phyloP scores from a whole-genome alignment of 2,888 invertebrate species.

The Noctua janthe region DNA sequence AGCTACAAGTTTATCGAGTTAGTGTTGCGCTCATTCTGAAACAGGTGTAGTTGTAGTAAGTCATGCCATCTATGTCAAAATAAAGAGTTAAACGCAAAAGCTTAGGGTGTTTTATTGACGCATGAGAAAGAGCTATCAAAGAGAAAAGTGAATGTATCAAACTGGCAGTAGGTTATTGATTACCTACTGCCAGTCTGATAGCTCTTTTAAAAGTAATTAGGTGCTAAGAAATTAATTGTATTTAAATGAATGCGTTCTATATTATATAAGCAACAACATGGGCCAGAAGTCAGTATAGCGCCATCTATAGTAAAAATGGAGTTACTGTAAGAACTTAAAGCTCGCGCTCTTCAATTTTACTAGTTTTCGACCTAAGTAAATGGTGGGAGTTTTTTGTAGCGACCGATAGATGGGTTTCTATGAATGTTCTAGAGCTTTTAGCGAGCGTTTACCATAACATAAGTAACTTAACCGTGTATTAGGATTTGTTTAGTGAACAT shows the following conservation, averaged over 20 bases:
- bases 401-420: constrained; percentile 55
- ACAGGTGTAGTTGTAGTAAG: neutral
- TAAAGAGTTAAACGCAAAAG: neutral
- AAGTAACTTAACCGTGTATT: neutral
- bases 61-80: constrained; percentile 31
- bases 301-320: constrained; percentile 42
- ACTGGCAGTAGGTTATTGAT: neutral
- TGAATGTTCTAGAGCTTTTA: constrained; percentile 6
- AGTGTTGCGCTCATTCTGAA: neutral
- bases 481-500: neutral
- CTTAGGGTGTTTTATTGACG: neutral
- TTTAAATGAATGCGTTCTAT: neutral
- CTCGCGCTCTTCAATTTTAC: neutral
- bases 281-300: constrained; percentile 1
- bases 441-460: neutral
- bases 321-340: constrained; percentile 26
- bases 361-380: neutral
- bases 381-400: constrained; percentile 24
- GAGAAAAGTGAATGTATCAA: too few species aligned
- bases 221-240: neutral
- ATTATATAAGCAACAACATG: neutral
- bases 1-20: neutral
- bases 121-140: neutral
- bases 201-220: neutral
- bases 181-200: neutral